Conservation (phyloP, 2,113 vertebrate genomes). For the Scomber japonicus region DNA sequence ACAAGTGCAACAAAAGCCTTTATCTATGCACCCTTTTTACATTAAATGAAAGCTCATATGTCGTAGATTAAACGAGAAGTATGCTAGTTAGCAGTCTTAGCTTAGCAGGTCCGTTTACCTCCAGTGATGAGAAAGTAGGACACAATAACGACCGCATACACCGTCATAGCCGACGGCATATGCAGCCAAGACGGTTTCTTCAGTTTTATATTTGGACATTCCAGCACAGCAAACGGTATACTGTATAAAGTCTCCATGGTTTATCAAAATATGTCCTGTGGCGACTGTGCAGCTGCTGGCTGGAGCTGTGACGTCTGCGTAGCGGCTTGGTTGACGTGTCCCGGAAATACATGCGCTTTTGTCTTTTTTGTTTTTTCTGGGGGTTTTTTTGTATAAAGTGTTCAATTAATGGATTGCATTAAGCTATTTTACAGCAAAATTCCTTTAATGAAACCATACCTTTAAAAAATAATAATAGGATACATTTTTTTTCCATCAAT, state of each 20-base stretch:
- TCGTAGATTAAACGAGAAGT: no score
- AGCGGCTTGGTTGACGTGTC: slow-evolving; percentile 82
- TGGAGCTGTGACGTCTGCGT: slow-evolving; percentile 1
- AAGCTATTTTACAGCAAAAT: no score
- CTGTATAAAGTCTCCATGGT: slow-evolving; percentile 93
- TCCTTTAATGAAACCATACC: no score
- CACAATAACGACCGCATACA: slow-evolving; percentile 96
- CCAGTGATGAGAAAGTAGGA: slow-evolving; percentile 99
- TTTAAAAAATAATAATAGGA: no score
- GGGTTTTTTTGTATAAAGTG: neutral
- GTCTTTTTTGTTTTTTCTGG: neutral
- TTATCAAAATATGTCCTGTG: neutral
- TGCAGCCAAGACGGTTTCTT: slow-evolving; percentile 97
- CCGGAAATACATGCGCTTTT: slow-evolving; percentile 67
- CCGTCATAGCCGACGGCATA: slow-evolving; percentile 99
- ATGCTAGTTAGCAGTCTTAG: slow-evolving; percentile 24
- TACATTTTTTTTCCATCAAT: no score
- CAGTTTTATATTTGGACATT: slow-evolving; percentile 96
- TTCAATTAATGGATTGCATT: no score
- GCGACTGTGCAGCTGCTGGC: neutral
- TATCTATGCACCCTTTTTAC: no score
- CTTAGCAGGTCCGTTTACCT: slow-evolving; percentile 84
- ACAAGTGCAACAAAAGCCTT: neutral
- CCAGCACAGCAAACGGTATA: slow-evolving; percentile 92
- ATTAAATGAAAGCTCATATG: neutral